These are phyloP conservation scores for Enteromius afrohamiltoni DNA, from an alignment of 2,797 vertebrate species.

Conservation along the genomic window DNA sequence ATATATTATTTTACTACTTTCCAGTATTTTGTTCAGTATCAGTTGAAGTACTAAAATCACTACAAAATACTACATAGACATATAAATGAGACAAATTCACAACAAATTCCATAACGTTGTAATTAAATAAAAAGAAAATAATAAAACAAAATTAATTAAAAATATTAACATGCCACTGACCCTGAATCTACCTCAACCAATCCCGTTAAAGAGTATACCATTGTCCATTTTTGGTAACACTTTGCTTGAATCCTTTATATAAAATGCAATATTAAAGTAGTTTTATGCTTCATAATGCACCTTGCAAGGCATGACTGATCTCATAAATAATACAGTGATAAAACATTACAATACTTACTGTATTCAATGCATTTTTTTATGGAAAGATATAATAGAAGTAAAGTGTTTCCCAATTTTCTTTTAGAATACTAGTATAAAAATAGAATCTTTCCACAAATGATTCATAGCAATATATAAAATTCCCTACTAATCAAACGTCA, in stretches of 20 bases:
- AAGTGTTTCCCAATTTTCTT: not conserved
- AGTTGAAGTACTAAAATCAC: not conserved
- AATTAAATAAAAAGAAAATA: not conserved
- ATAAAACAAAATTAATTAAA: not conserved
- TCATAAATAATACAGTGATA: not conserved
- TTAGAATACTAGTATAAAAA: not conserved
- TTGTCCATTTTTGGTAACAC: not conserved
- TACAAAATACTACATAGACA: not conserved
- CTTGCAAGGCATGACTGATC: not conserved
- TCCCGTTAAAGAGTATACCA: not conserved
- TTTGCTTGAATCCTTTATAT: not conserved
- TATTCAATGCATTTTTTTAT: not conserved
- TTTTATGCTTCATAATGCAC: not conserved
- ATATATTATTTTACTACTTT: not conserved
- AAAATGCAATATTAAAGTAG: not conserved
- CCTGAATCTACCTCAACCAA: not conserved
- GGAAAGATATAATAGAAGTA: not conserved
- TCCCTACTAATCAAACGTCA: not conserved
- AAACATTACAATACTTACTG: not conserved
- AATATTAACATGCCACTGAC: not conserved
- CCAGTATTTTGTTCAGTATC: not conserved
- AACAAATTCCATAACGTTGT: not conserved
- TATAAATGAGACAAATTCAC: not conserved
- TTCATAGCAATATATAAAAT: not conserved
- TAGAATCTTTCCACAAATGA: not conserved